These are phyloP conservation scores for Tachina grossa DNA, from an alignment of 2,888 invertebrate species.

Conservation along the genomic window DNA sequence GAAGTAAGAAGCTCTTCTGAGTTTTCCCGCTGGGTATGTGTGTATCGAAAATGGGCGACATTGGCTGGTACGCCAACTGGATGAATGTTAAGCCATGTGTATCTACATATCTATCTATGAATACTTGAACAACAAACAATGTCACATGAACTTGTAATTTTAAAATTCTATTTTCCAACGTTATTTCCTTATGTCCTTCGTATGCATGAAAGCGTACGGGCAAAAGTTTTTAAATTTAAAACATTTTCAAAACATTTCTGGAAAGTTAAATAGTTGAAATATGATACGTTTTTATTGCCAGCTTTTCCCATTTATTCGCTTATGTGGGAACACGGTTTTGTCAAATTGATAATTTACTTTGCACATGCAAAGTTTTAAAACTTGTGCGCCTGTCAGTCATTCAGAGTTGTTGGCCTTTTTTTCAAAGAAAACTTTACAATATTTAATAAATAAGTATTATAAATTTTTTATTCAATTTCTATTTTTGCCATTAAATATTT, in stretches of 20 bases:
- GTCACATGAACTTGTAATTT: slow-evolving; percentile 21
- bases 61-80: slow-evolving; percentile 8
- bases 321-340: slow-evolving; percentile 30
- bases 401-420: slow-evolving; percentile 41
- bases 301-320: not conserved
- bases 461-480: not conserved
- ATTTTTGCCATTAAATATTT: slow-evolving; percentile 5
- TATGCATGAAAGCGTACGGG: not conserved
- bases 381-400: slow-evolving; percentile 2
- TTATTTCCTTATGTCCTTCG: not conserved
- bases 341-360: slow-evolving; percentile 50
- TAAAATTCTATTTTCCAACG: slow-evolving; percentile 9
- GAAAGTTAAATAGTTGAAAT: slow-evolving; percentile 33
- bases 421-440: slow-evolving; percentile 4
- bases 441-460: slow-evolving; percentile 10
- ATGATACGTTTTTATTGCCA: slow-evolving; percentile 50
- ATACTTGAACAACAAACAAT: slow-evolving; percentile 18
- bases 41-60: slow-evolving; percentile 19
- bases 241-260: slow-evolving; percentile 42
- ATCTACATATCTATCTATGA: not conserved
- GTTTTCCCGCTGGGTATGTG: not conserved
- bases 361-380: slow-evolving; percentile 43
- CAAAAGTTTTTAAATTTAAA: slow-evolving; percentile 29
- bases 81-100: not conserved
- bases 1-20: too few relatives aligned